phyloP scores from a whole-genome alignment of 2,888 invertebrate species.

The Anthoptus insignis region DNA sequence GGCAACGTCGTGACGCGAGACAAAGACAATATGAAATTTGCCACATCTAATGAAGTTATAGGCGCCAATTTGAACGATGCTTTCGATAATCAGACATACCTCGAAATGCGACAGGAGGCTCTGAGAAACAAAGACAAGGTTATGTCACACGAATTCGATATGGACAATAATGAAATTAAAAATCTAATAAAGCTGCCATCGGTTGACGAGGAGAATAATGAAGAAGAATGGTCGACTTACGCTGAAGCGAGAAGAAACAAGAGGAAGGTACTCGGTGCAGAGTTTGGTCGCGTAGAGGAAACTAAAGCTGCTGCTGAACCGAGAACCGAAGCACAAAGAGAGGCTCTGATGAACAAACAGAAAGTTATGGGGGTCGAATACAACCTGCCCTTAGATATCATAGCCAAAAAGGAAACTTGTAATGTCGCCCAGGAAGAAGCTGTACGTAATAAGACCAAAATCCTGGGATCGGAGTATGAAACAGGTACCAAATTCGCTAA shows the following conservation, averaged over 20 bases:
- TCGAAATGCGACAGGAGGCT: constrained; percentile 74
- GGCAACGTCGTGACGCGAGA: constrained; percentile 66
- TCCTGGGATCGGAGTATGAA: constrained; percentile 62
- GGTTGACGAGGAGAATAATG: constrained; percentile 69
- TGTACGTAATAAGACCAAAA: constrained; percentile 65
- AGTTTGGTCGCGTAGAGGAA: constrained; percentile 55
- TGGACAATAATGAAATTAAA: constrained; percentile 65
- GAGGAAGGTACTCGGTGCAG: constrained; percentile 68
- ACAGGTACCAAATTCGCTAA: constrained; percentile 55
- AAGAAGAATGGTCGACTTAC: constrained; percentile 59
- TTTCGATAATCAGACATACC: constrained; percentile 67
- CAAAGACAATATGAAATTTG: constrained; percentile 50
- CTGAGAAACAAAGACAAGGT: constrained; percentile 83
- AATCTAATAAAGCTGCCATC: constrained; percentile 52
- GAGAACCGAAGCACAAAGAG: constrained; percentile 82
- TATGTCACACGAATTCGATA: constrained; percentile 80
- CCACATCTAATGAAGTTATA: constrained; percentile 69
- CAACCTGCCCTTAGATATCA: constrained; percentile 67
- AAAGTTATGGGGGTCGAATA: constrained; percentile 88
- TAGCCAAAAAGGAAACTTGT: constrained; percentile 59
- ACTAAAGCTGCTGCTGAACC: constrained; percentile 54
- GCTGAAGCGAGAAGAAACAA: constrained; percentile 73
- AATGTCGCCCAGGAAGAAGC: constrained; percentile 78
- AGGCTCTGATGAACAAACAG: constrained; percentile 87
- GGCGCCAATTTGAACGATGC: constrained; percentile 64